Evolutionary conservation across 2,888 invertebrate species (phyloP), one percentile per base, ranked within the genome.

Genomic region (Sceliomorpha sp.): DNA sequence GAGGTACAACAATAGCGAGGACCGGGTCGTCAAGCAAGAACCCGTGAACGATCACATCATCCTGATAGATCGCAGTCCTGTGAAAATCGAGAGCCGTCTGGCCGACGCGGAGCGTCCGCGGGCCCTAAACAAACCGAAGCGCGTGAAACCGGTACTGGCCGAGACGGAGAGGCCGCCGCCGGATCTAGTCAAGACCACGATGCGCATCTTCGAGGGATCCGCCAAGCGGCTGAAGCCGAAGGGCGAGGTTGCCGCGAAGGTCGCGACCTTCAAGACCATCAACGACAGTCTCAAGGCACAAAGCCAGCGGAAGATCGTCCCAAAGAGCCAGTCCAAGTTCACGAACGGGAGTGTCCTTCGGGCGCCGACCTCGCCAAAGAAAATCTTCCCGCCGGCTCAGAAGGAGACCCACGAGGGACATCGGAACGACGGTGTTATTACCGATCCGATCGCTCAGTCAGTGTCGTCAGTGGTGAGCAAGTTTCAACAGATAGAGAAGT

Each of bases 141-240:
- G 91, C 78, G 91, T 92, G 75, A 90, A 89, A 73, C 93, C 90
- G 0, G 89, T 93, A 39, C 90, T 94, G 79, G 92, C 92, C 76
- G 94, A 94, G 73, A 92, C 92, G 8, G 96, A 96, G 80, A 91
- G 96, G 42, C 97, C 97, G 1, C 96, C 97, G 10, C 94, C 94
- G 0, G 97, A 97, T 89, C 92, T 96, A 73, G 97, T 97, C 63
- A 95, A 95, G 79, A 94, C 95, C 66, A 94, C 96, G 8, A 91
- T 96, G 69, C 92, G 94, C 81, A 93, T 96, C 81, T 97, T 97
- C 89, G 97, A 97, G 86, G 90, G 68, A 87, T 64, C 89, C 69
- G 78, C 89, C 80, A 77, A 86, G 77, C 79, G 89, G 84, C 55
- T 89, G 29, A 87, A 86, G 55, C 87, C 87, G 0, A 86, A 83